Evolutionary conservation across 2,113 vertebrate species (phyloP).

Genomic region (Cathartes aura): DNA sequence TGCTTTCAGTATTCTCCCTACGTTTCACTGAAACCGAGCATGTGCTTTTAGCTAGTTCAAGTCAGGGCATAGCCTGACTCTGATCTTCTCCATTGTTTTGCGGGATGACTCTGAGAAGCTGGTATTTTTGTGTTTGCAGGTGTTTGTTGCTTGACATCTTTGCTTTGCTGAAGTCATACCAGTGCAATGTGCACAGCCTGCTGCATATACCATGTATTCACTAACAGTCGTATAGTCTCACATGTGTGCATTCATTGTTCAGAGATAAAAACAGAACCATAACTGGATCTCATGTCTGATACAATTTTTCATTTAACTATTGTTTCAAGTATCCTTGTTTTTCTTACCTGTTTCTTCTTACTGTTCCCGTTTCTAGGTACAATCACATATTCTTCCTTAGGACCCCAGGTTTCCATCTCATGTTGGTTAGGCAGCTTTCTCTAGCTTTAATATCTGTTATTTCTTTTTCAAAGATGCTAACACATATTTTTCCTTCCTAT

Average conservation of each 20-base stretch:
- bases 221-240: background rate
- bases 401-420: background rate
- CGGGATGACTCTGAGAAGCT: background rate
- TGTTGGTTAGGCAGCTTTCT: background rate
- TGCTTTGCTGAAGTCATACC: background rate
- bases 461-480: background rate
- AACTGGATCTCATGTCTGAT: background rate
- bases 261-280: background rate
- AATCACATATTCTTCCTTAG: background rate
- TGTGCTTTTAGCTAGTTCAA: conserved; percentile 16
- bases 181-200: background rate
- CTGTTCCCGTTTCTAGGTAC: background rate
- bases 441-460: background rate
- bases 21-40: background rate
- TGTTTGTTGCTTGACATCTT: background rate
- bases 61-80: background rate
- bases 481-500: background rate
- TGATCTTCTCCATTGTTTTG: background rate
- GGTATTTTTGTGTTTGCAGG: background rate
- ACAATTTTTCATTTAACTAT: background rate
- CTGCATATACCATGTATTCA: background rate
- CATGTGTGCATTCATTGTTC: background rate
- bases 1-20: background rate
- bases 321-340: background rate
- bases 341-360: background rate